Evolutionary conservation across 1,140 invertebrate species (phyloP).

Genomic region (Orius laevigatus): DNA sequence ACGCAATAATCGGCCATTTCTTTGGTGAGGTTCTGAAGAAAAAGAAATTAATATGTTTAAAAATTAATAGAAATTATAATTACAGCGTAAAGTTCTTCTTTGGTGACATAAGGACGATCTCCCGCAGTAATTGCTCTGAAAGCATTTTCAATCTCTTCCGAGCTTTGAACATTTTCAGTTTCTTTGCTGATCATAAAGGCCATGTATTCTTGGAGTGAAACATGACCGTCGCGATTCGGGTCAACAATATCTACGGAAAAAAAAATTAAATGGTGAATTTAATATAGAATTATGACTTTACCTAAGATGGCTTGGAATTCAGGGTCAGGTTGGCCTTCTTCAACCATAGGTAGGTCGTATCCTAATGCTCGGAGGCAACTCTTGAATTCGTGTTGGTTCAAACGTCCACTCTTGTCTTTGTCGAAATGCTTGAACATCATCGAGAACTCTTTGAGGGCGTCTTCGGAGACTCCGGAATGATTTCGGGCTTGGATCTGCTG

Average conservation of each 20-base stretch:
- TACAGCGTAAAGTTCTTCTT: constrained; percentile 95
- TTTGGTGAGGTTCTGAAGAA: constrained; percentile 91
- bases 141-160: constrained; percentile 97
- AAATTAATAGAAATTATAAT: constrained; percentile 28
- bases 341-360: constrained; percentile 98
- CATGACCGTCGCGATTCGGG: constrained; percentile 86
- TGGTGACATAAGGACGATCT: constrained; percentile 94
- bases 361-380: constrained; percentile 94
- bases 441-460: constrained; percentile 97
- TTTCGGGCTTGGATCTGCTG: constrained; percentile 98
- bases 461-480: constrained; percentile 96
- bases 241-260: constrained; percentile 59
- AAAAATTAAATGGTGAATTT: too few species aligned
- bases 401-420: constrained; percentile 92
- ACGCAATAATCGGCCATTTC: constrained; percentile 99
- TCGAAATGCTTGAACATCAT: constrained; percentile 99
- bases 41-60: constrained; percentile 1
- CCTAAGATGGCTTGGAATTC: constrained; percentile 95
- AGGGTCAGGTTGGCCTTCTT: constrained; percentile 96
- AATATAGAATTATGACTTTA: too few species aligned
- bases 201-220: constrained; percentile 99
- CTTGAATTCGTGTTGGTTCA: constrained; percentile 98
- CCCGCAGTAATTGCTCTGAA: constrained; percentile 95
- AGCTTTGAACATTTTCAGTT: constrained; percentile 98
- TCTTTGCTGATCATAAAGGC: constrained; percentile 99